phyloP scores from a whole-genome alignment of 2,888 invertebrate species.

The Lasioglossum oenotherae region DNA sequence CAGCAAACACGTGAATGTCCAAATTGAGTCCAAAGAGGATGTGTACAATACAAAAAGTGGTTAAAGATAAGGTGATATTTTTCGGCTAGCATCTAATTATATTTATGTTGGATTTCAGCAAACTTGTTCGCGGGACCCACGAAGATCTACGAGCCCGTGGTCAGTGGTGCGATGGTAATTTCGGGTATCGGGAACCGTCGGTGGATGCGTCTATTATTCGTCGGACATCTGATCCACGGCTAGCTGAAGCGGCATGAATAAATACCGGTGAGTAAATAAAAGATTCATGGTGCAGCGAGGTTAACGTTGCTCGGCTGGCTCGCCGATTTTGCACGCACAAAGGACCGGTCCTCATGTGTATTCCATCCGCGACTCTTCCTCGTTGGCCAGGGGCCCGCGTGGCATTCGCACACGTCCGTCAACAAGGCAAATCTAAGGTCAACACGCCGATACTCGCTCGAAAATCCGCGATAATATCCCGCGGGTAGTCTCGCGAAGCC shows the following conservation, averaged over 20 bases:
- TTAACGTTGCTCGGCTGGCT: constrained; percentile 31
- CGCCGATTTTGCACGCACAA: constrained; percentile 57
- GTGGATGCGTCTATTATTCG: background rate
- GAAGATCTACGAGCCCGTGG: background rate
- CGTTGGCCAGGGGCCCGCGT: constrained; percentile 68
- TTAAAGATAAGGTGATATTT: background rate
- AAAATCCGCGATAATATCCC: constrained; percentile 16
- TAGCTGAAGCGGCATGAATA: constrained; percentile 19
- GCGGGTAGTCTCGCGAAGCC: background rate
- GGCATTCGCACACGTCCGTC: constrained; percentile 68
- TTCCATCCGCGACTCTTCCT: constrained; percentile 73
- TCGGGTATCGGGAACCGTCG: background rate
- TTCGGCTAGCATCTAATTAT: background rate
- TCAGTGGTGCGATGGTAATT: background rate
- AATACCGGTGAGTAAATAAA: constrained; percentile 47
- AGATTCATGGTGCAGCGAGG: constrained; percentile 40
- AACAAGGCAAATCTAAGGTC: constrained; percentile 61
- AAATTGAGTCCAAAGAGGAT: too few species aligned
- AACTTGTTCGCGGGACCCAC: background rate
- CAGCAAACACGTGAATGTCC: background rate
- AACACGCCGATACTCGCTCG: constrained; percentile 25
- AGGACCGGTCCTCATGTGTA: constrained; percentile 64
- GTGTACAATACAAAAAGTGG: background rate
- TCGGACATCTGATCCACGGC: background rate
- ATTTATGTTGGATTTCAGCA: background rate